phyloP scores from a whole-genome alignment of 35 echinoderm and acorn worm species.

The Ophiothrix spiculata region DNA sequence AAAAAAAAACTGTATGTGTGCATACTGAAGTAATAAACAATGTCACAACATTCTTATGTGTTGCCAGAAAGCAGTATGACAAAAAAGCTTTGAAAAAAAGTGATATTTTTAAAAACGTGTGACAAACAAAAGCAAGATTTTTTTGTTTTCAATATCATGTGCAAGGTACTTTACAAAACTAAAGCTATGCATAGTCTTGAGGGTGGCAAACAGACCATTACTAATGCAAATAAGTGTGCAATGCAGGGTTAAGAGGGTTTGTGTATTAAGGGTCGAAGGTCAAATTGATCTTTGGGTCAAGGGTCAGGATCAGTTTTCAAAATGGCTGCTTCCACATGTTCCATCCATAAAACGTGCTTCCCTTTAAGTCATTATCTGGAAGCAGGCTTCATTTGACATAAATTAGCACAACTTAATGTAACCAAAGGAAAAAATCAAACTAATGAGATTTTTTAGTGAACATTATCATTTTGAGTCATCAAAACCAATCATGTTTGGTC shows the following conservation, averaged over 20 bases:
- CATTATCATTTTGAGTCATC: too few species aligned
- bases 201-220: neutral
- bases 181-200: neutral
- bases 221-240: slow-evolving; percentile 8
- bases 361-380: neutral
- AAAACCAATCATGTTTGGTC: too few species aligned
- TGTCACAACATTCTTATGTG: neutral
- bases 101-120: neutral
- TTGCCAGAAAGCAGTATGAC: neutral
- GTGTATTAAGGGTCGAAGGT: neutral
- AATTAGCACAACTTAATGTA: too few species aligned
- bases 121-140: neutral
- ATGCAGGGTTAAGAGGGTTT: neutral
- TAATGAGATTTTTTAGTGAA: too few species aligned
- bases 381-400: neutral
- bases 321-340: slow-evolving; percentile 11
- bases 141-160: neutral
- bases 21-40: neutral
- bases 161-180: slow-evolving; percentile 3
- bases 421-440: too few species aligned
- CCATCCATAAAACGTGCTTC: neutral
- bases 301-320: neutral
- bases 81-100: neutral
- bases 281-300: too few species aligned
- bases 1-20: slow-evolving; percentile 5